Conservation (phyloP, 2,113 vertebrate genomes). For the Percopsis transmontana region DNA sequence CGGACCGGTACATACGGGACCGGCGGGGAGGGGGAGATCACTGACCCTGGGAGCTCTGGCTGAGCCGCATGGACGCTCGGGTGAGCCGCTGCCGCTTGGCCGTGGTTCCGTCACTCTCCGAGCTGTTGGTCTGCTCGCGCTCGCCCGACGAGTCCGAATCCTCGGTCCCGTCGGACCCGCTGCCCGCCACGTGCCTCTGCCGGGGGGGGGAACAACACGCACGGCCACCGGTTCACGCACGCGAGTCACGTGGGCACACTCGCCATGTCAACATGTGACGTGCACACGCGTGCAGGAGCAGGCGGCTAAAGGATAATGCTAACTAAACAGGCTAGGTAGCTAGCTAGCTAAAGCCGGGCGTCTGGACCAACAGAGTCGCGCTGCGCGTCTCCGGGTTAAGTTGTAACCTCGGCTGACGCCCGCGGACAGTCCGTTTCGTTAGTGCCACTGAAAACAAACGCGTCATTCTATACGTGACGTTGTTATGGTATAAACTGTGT, state of each 20-base stretch:
- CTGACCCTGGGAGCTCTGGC: slow-evolving; percentile 94
- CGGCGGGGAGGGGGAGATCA: background rate
- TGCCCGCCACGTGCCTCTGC: slow-evolving; percentile 90
- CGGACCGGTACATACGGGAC: background rate
- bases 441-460: too few species aligned
- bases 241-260: background rate
- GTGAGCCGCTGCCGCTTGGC: slow-evolving; percentile 90
- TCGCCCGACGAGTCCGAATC: slow-evolving; percentile 98
- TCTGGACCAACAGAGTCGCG: background rate
- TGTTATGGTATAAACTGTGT: too few species aligned
- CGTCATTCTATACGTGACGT: too few species aligned
- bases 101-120: slow-evolving; percentile 90
- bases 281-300: background rate
- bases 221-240: background rate
- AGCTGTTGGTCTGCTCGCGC: slow-evolving; percentile 95
- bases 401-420: too few species aligned
- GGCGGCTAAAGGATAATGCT: background rate
- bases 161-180: slow-evolving; percentile 96
- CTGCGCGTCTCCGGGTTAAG: too few species aligned
- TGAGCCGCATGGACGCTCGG: slow-evolving; percentile 92
- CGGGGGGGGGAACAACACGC: slow-evolving; percentile 29
- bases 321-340: background rate
- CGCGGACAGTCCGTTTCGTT: too few species aligned
- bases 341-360: background rate
- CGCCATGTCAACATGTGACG: background rate